Percentiles rank a stretch among this genome's conserved stretches.
phyloP scores from a whole-genome alignment of 2,113 vertebrate species.

The Thalassoma bifasciatum region DNA sequence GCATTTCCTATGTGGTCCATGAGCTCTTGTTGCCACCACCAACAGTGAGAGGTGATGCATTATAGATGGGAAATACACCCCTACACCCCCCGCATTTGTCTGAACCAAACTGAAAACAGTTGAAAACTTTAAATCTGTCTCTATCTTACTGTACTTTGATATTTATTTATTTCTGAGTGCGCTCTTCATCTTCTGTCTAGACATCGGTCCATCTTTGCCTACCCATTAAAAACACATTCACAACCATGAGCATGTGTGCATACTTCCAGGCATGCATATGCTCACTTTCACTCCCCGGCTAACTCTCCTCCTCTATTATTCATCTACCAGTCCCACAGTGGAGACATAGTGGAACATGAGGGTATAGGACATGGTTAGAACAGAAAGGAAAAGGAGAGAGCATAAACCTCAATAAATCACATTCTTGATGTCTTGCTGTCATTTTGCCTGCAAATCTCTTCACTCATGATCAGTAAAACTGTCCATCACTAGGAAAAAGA shows the following conservation, averaged over 20 bases:
- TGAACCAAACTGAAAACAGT: constrained; percentile 19
- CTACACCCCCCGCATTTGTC: constrained; percentile 1
- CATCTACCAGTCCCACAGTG: constrained; percentile 42
- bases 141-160: background rate
- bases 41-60: constrained; percentile 45
- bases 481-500: constrained; percentile 23
- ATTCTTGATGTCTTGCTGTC: constrained; percentile 10
- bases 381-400: constrained; percentile 21
- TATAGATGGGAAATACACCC: constrained; percentile 49
- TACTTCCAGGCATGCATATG: constrained; percentile 42
- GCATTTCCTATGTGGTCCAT: constrained; percentile 19
- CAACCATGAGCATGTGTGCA: constrained; percentile 15
- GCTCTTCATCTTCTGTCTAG: constrained; percentile 1
- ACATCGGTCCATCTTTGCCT: constrained; percentile 2
- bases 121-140: background rate
- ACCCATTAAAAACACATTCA: constrained; percentile 8
- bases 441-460: constrained; percentile 22
- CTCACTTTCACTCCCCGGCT: constrained; percentile 41
- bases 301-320: constrained; percentile 67
- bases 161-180: background rate
- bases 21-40: constrained; percentile 45
- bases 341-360: constrained; percentile 47
- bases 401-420: constrained; percentile 56
- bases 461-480: constrained; percentile 15
- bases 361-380: constrained; percentile 33